phyloP scores from a whole-genome alignment of 2,797 vertebrate species.

The Phrynocephalus guinanensis region DNA sequence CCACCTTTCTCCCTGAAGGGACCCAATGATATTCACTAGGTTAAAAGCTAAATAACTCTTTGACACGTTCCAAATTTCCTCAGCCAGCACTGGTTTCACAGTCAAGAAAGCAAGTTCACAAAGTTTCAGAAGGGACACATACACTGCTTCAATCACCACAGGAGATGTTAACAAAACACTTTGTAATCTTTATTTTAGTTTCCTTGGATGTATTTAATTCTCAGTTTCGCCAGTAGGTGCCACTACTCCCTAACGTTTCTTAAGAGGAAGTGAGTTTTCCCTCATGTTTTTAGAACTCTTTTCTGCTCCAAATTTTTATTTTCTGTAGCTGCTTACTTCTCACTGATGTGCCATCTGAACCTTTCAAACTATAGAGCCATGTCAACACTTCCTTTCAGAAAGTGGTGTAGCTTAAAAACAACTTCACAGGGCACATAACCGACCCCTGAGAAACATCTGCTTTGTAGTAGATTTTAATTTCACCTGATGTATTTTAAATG shows the following conservation, averaged over 20 bases:
- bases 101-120: too few relatives aligned
- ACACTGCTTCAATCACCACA: too few relatives aligned
- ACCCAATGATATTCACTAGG: too few relatives aligned
- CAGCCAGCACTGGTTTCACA: too few relatives aligned
- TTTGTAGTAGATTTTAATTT: not conserved
- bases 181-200: not conserved
- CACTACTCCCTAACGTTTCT: conserved; percentile 12
- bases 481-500: not conserved
- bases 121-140: too few relatives aligned
- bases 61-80: too few relatives aligned
- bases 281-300: not conserved
- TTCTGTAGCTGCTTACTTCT: not conserved
- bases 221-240: not conserved
- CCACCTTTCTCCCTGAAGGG: too few relatives aligned
- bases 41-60: not conserved
- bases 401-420: not conserved
- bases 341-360: conserved; percentile 8
- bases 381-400: not conserved
- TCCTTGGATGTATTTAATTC: not conserved
- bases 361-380: not conserved
- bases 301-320: not conserved
- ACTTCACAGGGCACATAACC: not conserved
- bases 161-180: too few relatives aligned
- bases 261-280: not conserved
- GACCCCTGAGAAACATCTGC: not conserved